Percentiles rank a stretch among this genome's conserved stretches.
These are phyloP conservation scores for Nannospalax galili DNA, from an alignment of 2,113 vertebrate genomes.

Conservation along the genomic window DNA sequence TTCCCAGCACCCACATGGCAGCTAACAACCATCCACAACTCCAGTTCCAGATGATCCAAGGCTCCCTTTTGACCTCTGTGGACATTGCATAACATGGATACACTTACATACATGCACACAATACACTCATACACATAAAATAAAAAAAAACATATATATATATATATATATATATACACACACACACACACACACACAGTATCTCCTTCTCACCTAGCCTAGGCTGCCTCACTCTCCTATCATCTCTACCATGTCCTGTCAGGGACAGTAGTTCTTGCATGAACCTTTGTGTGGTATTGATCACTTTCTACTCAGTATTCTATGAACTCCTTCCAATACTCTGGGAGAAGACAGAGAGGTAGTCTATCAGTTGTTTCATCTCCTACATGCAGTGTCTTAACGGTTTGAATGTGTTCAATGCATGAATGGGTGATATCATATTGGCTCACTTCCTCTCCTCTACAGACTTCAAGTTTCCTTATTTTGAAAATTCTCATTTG, in stretches of 20 bases:
- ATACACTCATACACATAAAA: too few species aligned
- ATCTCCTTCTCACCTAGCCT: not conserved
- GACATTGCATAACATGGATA: too few species aligned
- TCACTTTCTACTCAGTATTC: not conserved
- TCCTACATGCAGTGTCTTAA: not conserved
- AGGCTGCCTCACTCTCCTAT: not conserved
- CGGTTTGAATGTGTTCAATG: not conserved
- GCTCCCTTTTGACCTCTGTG: too few species aligned
- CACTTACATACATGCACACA: too few species aligned
- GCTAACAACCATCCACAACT: too few species aligned
- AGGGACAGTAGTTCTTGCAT: not conserved
- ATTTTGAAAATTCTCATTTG: constrained; percentile 42
- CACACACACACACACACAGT: too few species aligned
- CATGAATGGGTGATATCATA: constrained; percentile 29
- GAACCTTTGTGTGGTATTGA: not conserved
- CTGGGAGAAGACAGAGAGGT: not conserved
- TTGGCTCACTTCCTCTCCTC: constrained; percentile 8
- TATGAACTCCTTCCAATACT: not conserved
- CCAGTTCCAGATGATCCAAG: too few species aligned
- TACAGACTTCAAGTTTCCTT: not conserved
- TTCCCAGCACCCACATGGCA: too few species aligned
- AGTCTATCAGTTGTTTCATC: not conserved
- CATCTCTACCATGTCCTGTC: not conserved
- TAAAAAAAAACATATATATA: not conserved
- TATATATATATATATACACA: too few species aligned